phyloP scores from a whole-genome alignment of 2,888 invertebrate genomes.

The Zaprionus obscuricornis region DNA sequence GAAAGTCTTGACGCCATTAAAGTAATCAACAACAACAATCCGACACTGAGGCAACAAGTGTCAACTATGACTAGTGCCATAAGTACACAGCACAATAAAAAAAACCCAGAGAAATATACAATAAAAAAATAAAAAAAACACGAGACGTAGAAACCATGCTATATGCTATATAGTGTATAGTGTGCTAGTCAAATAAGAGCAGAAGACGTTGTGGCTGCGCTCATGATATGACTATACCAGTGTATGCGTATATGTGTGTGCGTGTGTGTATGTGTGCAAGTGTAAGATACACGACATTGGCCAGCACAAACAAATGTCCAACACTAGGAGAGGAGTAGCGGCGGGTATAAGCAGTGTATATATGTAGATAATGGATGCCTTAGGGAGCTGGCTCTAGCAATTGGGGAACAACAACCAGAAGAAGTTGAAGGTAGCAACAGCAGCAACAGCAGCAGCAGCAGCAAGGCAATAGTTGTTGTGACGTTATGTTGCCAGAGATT shows the following conservation, averaged over 20 bases:
- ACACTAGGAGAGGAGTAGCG: conserved; percentile 31
- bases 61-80: conserved; percentile 76
- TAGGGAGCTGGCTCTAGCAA: neutral
- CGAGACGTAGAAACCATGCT: conserved; percentile 25
- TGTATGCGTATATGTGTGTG: conserved; percentile 6
- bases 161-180: neutral
- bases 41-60: conserved; percentile 57
- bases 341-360: neutral
- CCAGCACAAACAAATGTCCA: conserved; percentile 55
- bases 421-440: neutral
- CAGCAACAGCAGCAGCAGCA: neutral
- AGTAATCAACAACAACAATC: conserved; percentile 47
- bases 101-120: conserved; percentile 21
- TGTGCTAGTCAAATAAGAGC: conserved; percentile 44
- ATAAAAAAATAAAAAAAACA: conserved; percentile 13
- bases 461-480: conserved; percentile 39
- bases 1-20: conserved; percentile 79
- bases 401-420: neutral
- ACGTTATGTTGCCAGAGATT: conserved; percentile 56
- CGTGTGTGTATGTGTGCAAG: neutral
- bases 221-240: conserved; percentile 16
- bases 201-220: conserved; percentile 22
- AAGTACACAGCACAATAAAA: conserved; percentile 56
- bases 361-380: conserved; percentile 39
- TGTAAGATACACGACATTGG: conserved; percentile 18